Conservation (phyloP, 2,888 invertebrate species). For the Hypolimnas misippus region DNA sequence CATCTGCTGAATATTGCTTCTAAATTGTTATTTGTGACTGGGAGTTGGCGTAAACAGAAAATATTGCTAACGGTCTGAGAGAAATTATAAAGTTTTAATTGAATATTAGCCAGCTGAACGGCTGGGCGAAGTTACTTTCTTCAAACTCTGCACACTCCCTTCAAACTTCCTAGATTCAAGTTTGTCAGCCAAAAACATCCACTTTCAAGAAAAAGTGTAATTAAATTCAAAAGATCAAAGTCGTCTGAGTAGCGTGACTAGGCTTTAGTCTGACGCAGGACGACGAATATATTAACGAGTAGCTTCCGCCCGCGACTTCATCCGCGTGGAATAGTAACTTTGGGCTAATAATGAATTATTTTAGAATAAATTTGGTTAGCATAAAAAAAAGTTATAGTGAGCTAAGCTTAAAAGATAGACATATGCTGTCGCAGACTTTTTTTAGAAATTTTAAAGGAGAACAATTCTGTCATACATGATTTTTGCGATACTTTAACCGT, state of each 20-base stretch:
- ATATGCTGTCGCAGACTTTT: no score
- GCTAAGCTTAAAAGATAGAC: no score
- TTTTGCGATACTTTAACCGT: no score
- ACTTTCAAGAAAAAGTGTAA: conserved; percentile 14
- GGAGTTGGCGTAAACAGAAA: conserved; percentile 61
- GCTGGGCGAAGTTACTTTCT: conserved; percentile 57
- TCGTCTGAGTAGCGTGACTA: not conserved
- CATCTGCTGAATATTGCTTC: conserved; percentile 35
- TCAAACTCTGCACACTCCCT: conserved; percentile 21
- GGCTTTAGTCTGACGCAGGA: no score
- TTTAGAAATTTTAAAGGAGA: no score
- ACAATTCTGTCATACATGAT: no score
- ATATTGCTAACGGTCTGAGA: conserved; percentile 61
- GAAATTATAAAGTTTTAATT: conserved; percentile 79
- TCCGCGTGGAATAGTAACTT: no score
- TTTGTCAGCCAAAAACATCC: conserved; percentile 22
- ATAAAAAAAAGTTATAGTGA: no score
- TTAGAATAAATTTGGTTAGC: no score
- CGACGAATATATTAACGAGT: no score
- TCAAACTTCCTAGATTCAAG: conserved; percentile 17
- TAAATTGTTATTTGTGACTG: conserved; percentile 39
- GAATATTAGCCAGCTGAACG: conserved; percentile 75
- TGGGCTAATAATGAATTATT: no score
- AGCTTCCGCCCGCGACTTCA: no score
- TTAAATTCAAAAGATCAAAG: conserved; percentile 20